These are phyloP conservation scores for Acanthurus tractus DNA, from an alignment of 2,797 vertebrate genomes.

Conservation along the genomic window DNA sequence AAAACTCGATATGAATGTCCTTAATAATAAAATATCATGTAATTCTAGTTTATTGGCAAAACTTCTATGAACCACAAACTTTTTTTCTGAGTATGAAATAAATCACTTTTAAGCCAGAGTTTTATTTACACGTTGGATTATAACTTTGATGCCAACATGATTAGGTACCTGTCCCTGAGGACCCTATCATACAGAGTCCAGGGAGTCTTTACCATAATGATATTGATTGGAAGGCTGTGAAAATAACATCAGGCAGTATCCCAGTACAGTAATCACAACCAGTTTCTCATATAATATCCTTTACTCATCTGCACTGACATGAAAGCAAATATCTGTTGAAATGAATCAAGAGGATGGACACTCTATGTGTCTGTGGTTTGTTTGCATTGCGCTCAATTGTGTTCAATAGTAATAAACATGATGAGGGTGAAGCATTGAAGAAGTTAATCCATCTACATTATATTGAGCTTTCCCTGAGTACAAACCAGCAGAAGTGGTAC, in stretches of 20 bases:
- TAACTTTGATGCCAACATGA: slow-evolving; percentile 57
- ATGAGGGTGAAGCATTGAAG: slow-evolving; percentile 3
- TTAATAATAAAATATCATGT: background rate
- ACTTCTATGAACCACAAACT: background rate
- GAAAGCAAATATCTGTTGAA: slow-evolving; percentile 41
- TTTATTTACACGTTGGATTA: slow-evolving; percentile 30
- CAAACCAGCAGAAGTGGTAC: slow-evolving; percentile 24
- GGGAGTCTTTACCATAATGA: slow-evolving; percentile 69
- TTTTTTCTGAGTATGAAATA: slow-evolving; percentile 5
- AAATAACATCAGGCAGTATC: slow-evolving; percentile 52
- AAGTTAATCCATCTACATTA: slow-evolving; percentile 30
- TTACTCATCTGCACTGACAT: slow-evolving; percentile 26
- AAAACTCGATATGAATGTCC: background rate
- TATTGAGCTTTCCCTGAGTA: slow-evolving; percentile 36
- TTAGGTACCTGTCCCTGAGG: slow-evolving; percentile 59
- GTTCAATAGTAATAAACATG: slow-evolving; percentile 37
- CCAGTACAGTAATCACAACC: slow-evolving; percentile 31
- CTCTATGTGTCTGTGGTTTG: slow-evolving; percentile 23
- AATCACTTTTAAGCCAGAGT: slow-evolving; percentile 24
- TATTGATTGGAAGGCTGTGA: slow-evolving; percentile 69
- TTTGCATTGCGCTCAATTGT: slow-evolving; percentile 42
- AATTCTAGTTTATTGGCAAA: slow-evolving; percentile 11
- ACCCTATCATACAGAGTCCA: slow-evolving; percentile 35
- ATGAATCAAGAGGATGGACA: slow-evolving; percentile 18
- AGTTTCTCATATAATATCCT: slow-evolving; percentile 34